Percentiles rank a stretch among this genome's conserved stretches.
Conservation (phyloP, 2,888 invertebrate genomes). For the Euproctis similis region DNA sequence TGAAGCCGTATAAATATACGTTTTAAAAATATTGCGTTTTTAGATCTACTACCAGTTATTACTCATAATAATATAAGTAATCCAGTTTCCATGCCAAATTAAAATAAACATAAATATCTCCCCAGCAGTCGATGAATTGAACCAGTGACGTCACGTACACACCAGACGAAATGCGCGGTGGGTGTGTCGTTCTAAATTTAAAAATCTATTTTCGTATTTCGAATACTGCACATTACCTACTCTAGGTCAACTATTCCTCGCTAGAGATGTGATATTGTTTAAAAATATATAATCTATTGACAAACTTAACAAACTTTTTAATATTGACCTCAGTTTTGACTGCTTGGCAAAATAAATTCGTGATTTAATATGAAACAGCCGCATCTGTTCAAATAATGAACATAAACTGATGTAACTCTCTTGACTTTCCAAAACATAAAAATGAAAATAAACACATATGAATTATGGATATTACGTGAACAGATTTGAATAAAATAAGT, state of each 20-base stretch:
- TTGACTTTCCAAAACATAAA: background rate
- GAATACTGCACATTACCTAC: conserved; percentile 24
- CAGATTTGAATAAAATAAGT: conserved; percentile 3
- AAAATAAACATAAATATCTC: conserved; percentile 1
- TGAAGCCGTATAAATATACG: too few relatives aligned
- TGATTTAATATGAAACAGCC: too few relatives aligned
- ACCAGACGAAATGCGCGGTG: conserved; percentile 37
- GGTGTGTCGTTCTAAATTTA: conserved; percentile 56
- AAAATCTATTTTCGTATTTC: conserved; percentile 31
- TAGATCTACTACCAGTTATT: too few relatives aligned
- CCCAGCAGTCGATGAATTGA: conserved; percentile 17
- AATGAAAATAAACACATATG: background rate
- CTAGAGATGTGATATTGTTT: conserved; percentile 6
- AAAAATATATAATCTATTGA: too few relatives aligned
- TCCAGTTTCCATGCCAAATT: too few relatives aligned
- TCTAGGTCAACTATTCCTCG: conserved; percentile 39
- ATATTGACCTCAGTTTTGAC: too few relatives aligned
- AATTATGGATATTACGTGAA: too few relatives aligned
- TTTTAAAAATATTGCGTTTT: too few relatives aligned
- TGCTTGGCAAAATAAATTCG: too few relatives aligned
- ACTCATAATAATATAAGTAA: too few relatives aligned
- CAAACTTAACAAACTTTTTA: too few relatives aligned
- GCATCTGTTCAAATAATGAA: too few relatives aligned
- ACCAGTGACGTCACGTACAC: conserved; percentile 30
- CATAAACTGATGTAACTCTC: background rate